A percentile compares a stretch with the other conserved stretches of the same genome.
These are phyloP conservation scores for Byasa hedistus DNA, from an alignment of 2,888 invertebrate genomes.

Conservation along the genomic window DNA sequence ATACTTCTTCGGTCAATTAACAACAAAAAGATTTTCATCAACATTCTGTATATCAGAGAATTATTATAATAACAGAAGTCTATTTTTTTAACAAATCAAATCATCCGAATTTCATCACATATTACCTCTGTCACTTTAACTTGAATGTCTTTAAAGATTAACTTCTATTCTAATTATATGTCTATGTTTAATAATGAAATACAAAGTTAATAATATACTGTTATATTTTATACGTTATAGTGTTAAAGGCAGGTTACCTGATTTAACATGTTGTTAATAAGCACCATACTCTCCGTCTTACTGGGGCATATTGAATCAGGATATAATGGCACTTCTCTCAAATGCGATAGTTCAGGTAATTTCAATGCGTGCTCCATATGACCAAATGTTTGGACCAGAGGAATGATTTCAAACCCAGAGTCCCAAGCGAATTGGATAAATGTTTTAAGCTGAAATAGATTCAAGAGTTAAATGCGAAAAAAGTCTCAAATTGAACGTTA, in stretches of 20 bases:
- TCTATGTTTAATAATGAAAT: too few relatives aligned
- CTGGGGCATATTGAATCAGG: conserved; percentile 86
- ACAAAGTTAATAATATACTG: not conserved
- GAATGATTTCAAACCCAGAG: conserved; percentile 84
- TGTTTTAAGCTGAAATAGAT: conserved; percentile 45
- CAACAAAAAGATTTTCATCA: too few relatives aligned
- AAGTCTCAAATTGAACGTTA: too few relatives aligned
- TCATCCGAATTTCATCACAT: too few relatives aligned
- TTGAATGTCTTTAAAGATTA: too few relatives aligned
- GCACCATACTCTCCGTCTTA: conserved; percentile 71
- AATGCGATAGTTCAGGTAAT: conserved; percentile 81
- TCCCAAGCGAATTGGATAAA: conserved; percentile 69
- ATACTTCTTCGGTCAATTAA: too few relatives aligned
- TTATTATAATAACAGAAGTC: too few relatives aligned
- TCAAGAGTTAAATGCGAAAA: too few relatives aligned
- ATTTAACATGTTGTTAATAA: conserved; percentile 84
- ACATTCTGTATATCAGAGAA: too few relatives aligned
- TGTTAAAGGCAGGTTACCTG: conserved; percentile 73
- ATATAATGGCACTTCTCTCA: conserved; percentile 82
- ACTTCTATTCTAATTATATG: too few relatives aligned
- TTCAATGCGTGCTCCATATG: conserved; percentile 91
- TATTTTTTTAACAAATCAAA: too few relatives aligned
- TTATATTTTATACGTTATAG: not conserved
- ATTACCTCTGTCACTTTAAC: too few relatives aligned
- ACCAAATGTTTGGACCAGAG: conserved; percentile 92